Conservation (phyloP, 2,113 vertebrate species). For the Callospermophilus lateralis region DNA sequence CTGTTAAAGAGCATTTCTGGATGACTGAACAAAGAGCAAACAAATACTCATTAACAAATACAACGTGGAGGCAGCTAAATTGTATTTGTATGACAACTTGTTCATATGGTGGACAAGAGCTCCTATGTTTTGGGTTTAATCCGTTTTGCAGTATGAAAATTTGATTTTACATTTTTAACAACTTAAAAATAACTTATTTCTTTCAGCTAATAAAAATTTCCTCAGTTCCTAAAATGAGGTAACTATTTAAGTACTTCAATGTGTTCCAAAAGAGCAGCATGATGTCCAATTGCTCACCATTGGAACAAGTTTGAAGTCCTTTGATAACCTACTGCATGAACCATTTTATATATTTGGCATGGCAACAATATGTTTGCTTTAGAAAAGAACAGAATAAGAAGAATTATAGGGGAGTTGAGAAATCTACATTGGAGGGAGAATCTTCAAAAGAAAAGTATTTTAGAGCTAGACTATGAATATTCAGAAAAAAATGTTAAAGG, state of each 20-base stretch:
- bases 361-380: background rate
- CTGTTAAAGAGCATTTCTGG: slow-evolving; percentile 22
- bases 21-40: slow-evolving; percentile 32
- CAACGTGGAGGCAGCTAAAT: background rate
- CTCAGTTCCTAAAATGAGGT: slow-evolving; percentile 4
- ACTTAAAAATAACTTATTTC: background rate
- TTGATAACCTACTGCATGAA: background rate
- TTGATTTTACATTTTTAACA: background rate
- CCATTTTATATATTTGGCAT: background rate
- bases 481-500: background rate
- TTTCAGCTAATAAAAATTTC: background rate
- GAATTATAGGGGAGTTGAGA: background rate
- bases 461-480: background rate
- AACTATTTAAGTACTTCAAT: background rate
- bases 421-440: background rate
- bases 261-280: background rate
- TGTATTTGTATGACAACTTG: slow-evolving; percentile 21
- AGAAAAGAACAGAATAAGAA: background rate
- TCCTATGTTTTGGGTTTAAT: background rate
- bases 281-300: background rate
- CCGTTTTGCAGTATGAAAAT: background rate
- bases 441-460: background rate
- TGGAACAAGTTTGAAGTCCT: background rate
- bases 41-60: background rate
- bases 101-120: background rate